These are phyloP conservation scores for Anolis carolinensis DNA, from an alignment of 2,113 vertebrate genomes.

Conservation along the genomic window DNA sequence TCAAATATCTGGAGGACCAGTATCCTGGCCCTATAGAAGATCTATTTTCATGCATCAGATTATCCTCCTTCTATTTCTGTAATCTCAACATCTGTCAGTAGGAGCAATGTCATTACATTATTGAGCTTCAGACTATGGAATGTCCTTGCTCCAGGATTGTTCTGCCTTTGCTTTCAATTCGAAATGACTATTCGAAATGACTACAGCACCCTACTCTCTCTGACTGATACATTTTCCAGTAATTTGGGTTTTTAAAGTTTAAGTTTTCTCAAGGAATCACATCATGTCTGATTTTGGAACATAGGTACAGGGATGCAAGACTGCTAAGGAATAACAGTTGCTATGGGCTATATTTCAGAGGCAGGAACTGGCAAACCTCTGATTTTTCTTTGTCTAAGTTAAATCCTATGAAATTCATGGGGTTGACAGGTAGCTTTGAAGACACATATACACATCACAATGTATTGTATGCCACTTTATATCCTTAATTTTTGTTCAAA, in stretches of 20 bases:
- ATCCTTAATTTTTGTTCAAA: neutral
- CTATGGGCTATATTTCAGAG: no score
- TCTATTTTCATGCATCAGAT: neutral
- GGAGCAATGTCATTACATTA: neutral
- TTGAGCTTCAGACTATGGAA: neutral
- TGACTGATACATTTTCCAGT: neutral
- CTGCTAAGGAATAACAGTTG: no score
- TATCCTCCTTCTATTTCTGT: neutral
- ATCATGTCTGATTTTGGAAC: no score
- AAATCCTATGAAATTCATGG: no score
- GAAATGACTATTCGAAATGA: neutral
- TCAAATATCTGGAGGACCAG: neutral
- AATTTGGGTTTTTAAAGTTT: neutral
- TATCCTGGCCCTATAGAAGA: neutral
- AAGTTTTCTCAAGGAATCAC: no score
- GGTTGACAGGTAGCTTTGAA: no score
- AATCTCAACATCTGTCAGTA: neutral
- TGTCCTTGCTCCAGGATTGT: neutral
- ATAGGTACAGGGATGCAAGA: no score
- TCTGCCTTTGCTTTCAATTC: neutral
- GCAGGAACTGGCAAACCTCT: neutral
- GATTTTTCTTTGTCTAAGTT: neutral
- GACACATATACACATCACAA: neutral
- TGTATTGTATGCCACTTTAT: neutral
- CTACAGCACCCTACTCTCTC: neutral